phyloP scores from a whole-genome alignment of 1,140 invertebrate genomes.

The Panulirus ornatus region DNA sequence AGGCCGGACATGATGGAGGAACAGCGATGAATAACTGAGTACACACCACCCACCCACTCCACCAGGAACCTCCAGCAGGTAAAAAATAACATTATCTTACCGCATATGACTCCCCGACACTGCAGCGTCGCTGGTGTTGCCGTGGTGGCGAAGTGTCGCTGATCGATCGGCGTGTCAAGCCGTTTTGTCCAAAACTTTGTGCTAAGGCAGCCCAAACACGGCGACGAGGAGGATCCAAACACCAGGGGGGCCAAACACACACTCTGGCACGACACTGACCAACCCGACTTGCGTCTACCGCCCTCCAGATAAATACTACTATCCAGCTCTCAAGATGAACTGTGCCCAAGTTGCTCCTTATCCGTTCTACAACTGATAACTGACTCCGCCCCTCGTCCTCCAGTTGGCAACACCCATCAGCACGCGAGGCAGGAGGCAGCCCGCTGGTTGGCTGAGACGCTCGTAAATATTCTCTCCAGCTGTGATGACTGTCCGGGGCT shows the following conservation, averaged over 20 bases:
- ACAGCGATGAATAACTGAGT: too few relatives aligned
- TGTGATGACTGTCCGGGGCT: constrained; percentile 23
- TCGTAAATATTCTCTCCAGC: constrained; percentile 56
- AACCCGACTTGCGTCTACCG: constrained; percentile 11
- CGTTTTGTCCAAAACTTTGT: too few relatives aligned
- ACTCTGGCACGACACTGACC: constrained; percentile 56
- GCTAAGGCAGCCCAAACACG: background rate
- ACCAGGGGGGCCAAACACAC: background rate
- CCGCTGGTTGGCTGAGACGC: constrained; percentile 17
- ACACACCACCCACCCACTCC: too few relatives aligned
- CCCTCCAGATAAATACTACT: constrained; percentile 54
- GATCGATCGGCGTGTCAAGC: too few relatives aligned
- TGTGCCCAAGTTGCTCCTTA: constrained; percentile 68
- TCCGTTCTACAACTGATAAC: constrained; percentile 66
- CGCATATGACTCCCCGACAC: too few relatives aligned
- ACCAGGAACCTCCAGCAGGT: too few relatives aligned
- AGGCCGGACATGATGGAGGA: too few relatives aligned
- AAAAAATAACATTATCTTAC: too few relatives aligned
- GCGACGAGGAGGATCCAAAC: background rate
- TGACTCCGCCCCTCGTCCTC: constrained; percentile 29
- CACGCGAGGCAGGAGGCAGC: background rate
- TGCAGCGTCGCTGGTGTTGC: background rate
- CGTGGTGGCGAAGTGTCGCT: background rate
- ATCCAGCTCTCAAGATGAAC: constrained; percentile 65
- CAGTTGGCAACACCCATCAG: background rate